Conservation (phyloP, 1,140 invertebrate genomes). For the Parapsyche elsis region DNA sequence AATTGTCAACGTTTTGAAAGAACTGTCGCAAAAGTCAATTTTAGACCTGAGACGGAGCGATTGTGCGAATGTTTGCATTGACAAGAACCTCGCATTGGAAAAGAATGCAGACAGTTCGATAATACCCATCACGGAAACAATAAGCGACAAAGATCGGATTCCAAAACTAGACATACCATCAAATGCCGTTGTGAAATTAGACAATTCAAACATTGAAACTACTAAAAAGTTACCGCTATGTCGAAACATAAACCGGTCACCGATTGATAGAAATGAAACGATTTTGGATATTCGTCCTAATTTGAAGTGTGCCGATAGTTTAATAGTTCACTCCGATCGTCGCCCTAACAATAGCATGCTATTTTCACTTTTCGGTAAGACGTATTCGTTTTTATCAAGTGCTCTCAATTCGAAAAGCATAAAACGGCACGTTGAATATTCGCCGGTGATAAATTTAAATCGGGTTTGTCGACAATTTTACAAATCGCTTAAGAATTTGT, state of each 20-base stretch:
- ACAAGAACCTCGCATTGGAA: too few relatives aligned
- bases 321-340: not conserved
- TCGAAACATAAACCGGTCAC: not conserved
- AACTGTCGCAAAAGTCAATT: conserved; percentile 2
- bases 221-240: not conserved
- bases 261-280: too few relatives aligned
- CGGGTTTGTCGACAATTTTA: too few relatives aligned
- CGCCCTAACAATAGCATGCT: not conserved
- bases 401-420: not conserved
- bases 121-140: not conserved
- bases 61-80: not conserved
- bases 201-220: not conserved
- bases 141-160: not conserved
- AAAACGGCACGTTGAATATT: not conserved
- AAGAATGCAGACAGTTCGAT: not conserved
- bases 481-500: too few relatives aligned
- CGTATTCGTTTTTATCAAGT: not conserved
- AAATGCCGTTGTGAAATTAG: not conserved
- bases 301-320: not conserved
- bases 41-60: not conserved
- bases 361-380: not conserved
- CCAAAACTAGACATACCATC: not conserved
- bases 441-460: not conserved
- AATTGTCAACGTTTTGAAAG: conserved; percentile 16
- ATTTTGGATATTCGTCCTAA: too few relatives aligned